Percentiles rank a stretch among this genome's conserved stretches.
Conservation (phyloP, 2,888 invertebrate genomes). For the Harmothoe impar region DNA sequence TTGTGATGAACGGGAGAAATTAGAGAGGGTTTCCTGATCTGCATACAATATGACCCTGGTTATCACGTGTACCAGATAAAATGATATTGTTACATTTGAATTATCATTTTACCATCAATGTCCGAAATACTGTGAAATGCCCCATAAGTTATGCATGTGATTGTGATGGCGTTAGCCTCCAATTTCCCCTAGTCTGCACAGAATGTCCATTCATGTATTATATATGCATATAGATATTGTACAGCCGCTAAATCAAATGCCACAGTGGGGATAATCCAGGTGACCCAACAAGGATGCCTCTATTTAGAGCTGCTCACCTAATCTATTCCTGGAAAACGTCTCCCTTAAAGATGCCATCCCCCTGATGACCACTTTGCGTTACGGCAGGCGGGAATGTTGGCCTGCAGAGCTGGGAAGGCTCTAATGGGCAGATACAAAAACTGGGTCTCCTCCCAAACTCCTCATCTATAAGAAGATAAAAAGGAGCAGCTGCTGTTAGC, state of each 20-base stretch:
- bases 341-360: neutral
- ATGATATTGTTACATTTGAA: no score
- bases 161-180: neutral
- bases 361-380: constrained; percentile 7
- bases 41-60: no score
- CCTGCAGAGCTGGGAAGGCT: neutral
- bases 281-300: neutral
- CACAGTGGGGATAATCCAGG: neutral
- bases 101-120: no score
- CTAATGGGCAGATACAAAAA: neutral
- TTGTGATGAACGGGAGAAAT: no score
- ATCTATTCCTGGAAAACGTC: neutral
- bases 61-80: no score
- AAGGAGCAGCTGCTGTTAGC: neutral
- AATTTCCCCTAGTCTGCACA: neutral
- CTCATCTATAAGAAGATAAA: neutral
- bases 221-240: neutral
- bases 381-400: neutral
- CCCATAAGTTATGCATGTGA: no score
- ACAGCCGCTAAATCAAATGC: no score
- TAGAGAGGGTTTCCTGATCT: no score
- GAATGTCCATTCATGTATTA: neutral
- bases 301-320: neutral
- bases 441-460: neutral
- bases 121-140: no score